phyloP scores from a whole-genome alignment of 30 jellyfish, hydroid and myxozoan species.

The Aurelia sp. region DNA sequence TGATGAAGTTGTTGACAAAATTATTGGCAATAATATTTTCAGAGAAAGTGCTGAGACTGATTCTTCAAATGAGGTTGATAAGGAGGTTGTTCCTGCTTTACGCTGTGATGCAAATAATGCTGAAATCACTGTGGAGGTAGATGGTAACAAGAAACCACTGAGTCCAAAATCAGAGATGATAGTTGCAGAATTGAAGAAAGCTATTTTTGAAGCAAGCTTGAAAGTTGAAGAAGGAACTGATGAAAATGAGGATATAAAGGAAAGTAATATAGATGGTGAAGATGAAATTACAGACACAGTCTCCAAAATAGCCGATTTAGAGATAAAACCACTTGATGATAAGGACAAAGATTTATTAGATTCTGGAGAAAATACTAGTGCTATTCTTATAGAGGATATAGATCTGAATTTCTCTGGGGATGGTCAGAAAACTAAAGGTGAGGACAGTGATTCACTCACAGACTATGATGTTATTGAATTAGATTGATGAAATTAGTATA shows the following conservation, averaged over 20 bases:
- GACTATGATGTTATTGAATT: conserved; percentile 75
- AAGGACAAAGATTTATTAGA: not conserved
- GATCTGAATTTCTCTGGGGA: not conserved
- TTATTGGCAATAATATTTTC: not conserved
- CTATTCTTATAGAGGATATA: not conserved
- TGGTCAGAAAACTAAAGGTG: not conserved
- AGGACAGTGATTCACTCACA: conserved; percentile 32
- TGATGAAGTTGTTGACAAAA: not conserved
- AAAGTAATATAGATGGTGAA: not conserved
- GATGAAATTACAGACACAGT: not conserved
- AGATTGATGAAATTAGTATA: conserved; percentile 14
- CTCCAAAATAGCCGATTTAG: not conserved
- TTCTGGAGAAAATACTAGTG: not conserved
- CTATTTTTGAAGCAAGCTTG: conserved; percentile 52
- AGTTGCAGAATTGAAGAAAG: conserved; percentile 56
- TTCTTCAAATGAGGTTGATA: not conserved
- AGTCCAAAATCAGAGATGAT: conserved; percentile 59
- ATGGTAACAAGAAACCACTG: conserved; percentile 14
- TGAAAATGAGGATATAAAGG: not conserved
- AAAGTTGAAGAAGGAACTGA: conserved; percentile 28
- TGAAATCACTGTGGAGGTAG: not conserved
- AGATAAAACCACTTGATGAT: not conserved
- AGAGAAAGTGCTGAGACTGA: not conserved
- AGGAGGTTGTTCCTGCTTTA: not conserved
- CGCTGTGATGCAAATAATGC: not conserved